Conservation (phyloP, 64 coral and sea anemone genomes). For the Stylophora pistillata region DNA sequence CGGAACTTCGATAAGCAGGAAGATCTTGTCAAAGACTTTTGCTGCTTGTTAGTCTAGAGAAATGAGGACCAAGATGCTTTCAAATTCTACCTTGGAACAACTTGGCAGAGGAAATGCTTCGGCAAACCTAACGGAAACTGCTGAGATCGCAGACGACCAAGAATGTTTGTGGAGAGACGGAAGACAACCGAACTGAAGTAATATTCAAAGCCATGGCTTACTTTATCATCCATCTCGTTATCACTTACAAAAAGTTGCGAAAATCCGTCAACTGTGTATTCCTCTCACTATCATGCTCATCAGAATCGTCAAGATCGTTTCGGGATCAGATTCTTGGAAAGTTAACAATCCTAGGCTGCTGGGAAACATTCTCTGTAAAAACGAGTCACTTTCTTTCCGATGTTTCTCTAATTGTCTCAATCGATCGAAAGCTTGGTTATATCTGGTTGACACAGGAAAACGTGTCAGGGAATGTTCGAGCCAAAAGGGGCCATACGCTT, state of each 20-base stretch:
- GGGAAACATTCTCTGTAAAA: slow-evolving; percentile 8
- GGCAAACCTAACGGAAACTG: too few relatives aligned
- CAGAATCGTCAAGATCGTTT: neutral
- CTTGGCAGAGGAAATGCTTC: neutral
- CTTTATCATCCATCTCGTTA: slow-evolving; percentile 1
- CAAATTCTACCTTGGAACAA: neutral
- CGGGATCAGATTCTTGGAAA: neutral
- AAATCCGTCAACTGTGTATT: slow-evolving; percentile 16
- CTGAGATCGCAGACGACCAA: neutral
- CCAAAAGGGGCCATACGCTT: too few relatives aligned
- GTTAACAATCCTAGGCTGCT: neutral
- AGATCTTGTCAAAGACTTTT: neutral
- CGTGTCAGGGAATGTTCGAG: too few relatives aligned
- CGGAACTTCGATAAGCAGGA: too few relatives aligned
- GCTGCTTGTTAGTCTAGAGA: neutral
- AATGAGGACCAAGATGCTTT: neutral
- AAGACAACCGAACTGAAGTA: neutral
- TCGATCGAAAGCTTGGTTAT: too few relatives aligned
- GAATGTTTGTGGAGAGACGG: neutral
- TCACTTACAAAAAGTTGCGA: slow-evolving; percentile 28
- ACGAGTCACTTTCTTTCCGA: neutral
- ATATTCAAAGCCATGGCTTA: neutral
- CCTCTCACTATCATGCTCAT: slow-evolving; percentile 8
- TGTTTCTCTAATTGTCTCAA: slow-evolving; percentile 12
- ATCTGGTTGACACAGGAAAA: too few relatives aligned